phyloP scores from a whole-genome alignment of 2,888 invertebrate genomes.

The Hoplodrina blanda region DNA sequence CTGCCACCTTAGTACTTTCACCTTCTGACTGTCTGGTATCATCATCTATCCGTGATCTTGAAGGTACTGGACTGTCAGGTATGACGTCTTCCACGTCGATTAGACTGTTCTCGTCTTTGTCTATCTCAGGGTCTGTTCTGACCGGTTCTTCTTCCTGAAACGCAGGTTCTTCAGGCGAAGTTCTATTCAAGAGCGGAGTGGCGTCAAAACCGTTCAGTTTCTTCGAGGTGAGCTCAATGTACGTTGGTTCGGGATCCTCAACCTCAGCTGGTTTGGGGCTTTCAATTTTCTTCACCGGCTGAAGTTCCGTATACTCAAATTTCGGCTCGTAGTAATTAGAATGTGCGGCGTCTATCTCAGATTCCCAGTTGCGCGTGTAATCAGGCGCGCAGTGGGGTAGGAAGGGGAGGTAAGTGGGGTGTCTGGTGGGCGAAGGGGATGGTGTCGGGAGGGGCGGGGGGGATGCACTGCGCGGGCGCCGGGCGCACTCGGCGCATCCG shows the following conservation, averaged over 20 bases:
- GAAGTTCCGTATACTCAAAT: constrained; percentile 84
- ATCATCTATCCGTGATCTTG: constrained; percentile 69
- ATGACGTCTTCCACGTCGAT: constrained; percentile 89
- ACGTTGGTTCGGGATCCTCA: constrained; percentile 85
- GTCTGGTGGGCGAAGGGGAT: constrained; percentile 87
- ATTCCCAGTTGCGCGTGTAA: constrained; percentile 89
- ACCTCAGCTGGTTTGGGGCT: constrained; percentile 81
- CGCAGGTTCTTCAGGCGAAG: constrained; percentile 82
- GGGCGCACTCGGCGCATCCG: constrained; percentile 98
- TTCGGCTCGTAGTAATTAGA: constrained; percentile 86
- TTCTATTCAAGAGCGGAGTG: constrained; percentile 74
- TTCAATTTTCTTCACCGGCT: constrained; percentile 84
- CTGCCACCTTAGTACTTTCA: constrained; percentile 78
- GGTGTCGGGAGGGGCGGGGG: constrained; percentile 90
- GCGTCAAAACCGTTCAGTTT: constrained; percentile 79
- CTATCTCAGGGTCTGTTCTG: constrained; percentile 86
- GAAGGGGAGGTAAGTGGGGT: constrained; percentile 85
- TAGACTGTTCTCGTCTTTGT: constrained; percentile 86
- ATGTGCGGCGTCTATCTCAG: constrained; percentile 88
- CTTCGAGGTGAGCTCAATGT: constrained; percentile 86
- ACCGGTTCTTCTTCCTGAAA: constrained; percentile 85
- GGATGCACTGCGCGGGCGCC: constrained; percentile 93
- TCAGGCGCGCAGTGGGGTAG: constrained; percentile 85
- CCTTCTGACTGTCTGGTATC: constrained; percentile 69
- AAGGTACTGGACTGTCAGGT: constrained; percentile 76